Base-by-base conservation (phyloP, 2,797 vertebrate genomes). In the Iguana delicatissima region DNA sequence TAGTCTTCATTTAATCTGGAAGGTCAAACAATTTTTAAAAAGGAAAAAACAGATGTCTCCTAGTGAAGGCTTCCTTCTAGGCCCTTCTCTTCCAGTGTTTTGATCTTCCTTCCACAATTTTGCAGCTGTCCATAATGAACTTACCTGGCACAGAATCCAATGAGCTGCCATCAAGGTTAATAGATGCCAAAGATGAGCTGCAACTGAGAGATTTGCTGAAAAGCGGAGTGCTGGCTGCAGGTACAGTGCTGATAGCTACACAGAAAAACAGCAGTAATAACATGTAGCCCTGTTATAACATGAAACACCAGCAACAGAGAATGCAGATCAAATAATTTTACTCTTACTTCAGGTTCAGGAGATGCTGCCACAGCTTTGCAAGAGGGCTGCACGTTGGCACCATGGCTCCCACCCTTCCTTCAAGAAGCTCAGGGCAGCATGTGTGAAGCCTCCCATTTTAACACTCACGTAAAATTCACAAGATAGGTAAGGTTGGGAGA, bases 101-200 rank as follows among this genome's bases (percentile, higher is more conserved):
- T 57, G 6, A 8, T 82, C 29, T 85, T 42, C 52, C 4, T 73
- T n/a, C 50, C 8, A 42, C 74, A 0, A 55, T 67, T 76, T 20
- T 1, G 26, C 1, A 22, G 1, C 0, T 32, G 0, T 2, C 26
- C 3, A 4, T 80, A 22, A n/a, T 0, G 0, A 38, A 18, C 50
- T 85, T 95, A 99, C 99, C 99, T 95, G 98, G 96, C 96, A 98
- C 96, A 50, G 98, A 98, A 94, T 99, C 99, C 0, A 98, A 95
- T 3, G 97, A 96, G 64, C 97, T 95, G 0, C 98, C 0, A 0
- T 99, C 99, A 91, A 98, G 93, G 89, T 95, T 98, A 57, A 97
- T 26, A 1, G 97, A 97, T 16, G 97, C 95, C 92, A 98, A 91
- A 85, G 97, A 97, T 29, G 97, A 98, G 94, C 96, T 97, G 93